These are phyloP conservation scores for Buceros bicornis DNA, from an alignment of 2,797 vertebrate species.

Conservation along the genomic window DNA sequence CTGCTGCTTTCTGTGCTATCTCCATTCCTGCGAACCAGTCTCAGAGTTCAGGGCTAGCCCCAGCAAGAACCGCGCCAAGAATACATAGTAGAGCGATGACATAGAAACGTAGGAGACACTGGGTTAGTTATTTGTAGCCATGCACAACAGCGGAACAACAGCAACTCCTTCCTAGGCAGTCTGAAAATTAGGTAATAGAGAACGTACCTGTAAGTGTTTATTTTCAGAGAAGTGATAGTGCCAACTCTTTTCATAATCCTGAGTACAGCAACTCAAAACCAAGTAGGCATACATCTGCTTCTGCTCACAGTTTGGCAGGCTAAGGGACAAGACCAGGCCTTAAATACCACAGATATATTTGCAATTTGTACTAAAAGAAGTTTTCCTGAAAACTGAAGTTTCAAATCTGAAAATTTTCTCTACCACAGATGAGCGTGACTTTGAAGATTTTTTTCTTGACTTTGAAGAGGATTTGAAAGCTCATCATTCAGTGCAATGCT, in stretches of 20 bases:
- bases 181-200: not conserved
- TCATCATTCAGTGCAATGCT: slow-evolving; percentile 88
- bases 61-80: not conserved
- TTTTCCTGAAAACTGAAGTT: not conserved
- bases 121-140: not conserved
- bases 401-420: slow-evolving; percentile 11
- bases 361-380: not conserved
- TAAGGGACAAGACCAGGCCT: not conserved
- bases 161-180: not conserved
- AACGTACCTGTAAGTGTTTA: not conserved
- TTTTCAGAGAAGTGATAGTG: not conserved
- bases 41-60: not conserved
- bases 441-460: slow-evolving; percentile 90
- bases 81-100: not conserved
- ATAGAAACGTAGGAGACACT: not conserved
- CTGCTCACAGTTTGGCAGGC: not conserved
- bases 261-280: not conserved
- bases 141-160: not conserved
- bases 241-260: not conserved
- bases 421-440: slow-evolving; percentile 86
- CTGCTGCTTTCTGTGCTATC: not conserved
- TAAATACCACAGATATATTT: not conserved
- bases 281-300: not conserved
- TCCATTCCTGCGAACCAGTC: not conserved
- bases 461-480: slow-evolving; percentile 89